Percentiles rank a stretch among this genome's conserved stretches.
Evolutionary conservation across 2,113 vertebrate species (phyloP).

Genomic region (Epinephelus cyanopodus): DNA sequence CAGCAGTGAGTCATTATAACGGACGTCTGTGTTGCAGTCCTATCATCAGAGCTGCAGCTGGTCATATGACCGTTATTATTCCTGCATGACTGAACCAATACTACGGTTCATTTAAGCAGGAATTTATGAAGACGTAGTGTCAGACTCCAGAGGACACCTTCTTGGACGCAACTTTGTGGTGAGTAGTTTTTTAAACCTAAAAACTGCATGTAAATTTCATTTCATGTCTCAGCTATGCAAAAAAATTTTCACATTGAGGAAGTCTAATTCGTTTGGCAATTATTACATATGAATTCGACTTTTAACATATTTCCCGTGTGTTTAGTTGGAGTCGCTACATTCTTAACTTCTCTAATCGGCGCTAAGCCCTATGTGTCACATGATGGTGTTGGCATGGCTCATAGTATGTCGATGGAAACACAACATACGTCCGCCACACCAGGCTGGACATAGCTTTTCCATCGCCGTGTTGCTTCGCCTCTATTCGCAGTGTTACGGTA

Average conservation of each 20-base stretch:
- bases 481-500: slow-evolving; percentile 54
- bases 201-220: not conserved
- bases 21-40: slow-evolving; percentile 25
- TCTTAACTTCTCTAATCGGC: not conserved
- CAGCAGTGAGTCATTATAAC: not conserved
- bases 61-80: slow-evolving; percentile 42
- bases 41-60: slow-evolving; percentile 20
- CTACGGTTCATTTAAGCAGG: not conserved
- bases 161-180: slow-evolving; percentile 6
- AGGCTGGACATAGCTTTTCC: no score
- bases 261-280: not conserved
- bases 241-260: not conserved
- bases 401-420: not conserved
- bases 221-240: no score
- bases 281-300: not conserved
- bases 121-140: not conserved
- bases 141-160: not conserved
- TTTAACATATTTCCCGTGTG: not conserved
- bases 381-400: not conserved
- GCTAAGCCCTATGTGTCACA: not conserved
- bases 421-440: not conserved
- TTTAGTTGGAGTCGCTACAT: not conserved
- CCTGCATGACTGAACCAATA: not conserved
- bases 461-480: not conserved
- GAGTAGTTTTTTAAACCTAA: slow-evolving; percentile 5